phyloP scores from a whole-genome alignment of 2,888 invertebrate genomes.

The Pyralis farinalis region DNA sequence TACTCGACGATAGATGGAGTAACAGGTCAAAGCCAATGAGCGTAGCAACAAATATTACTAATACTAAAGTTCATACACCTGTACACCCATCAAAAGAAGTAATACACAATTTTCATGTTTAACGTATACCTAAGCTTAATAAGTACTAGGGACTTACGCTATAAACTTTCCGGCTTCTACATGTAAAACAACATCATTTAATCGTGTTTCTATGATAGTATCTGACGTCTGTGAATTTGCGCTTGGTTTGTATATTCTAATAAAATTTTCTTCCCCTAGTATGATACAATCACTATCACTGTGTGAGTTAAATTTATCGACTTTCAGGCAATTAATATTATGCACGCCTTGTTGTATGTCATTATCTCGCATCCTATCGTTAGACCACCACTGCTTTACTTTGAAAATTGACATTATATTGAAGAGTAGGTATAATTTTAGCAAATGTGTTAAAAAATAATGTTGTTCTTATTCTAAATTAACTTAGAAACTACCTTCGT shows the following conservation, averaged over 20 bases:
- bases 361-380: conserved; percentile 81
- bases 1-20: too few relatives aligned
- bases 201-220: conserved; percentile 88
- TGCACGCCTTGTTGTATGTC: conserved; percentile 75
- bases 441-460: too few relatives aligned
- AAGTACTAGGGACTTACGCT: too few relatives aligned
- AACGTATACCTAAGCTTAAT: too few relatives aligned
- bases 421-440: too few relatives aligned
- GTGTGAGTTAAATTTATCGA: conserved; percentile 90
- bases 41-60: too few relatives aligned
- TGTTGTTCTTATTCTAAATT: too few relatives aligned
- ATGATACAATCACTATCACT: conserved; percentile 90
- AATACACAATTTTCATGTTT: too few relatives aligned
- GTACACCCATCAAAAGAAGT: too few relatives aligned
- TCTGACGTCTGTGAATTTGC: conserved; percentile 78
- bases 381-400: conserved; percentile 93
- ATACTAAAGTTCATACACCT: too few relatives aligned
- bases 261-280: conserved; percentile 54
- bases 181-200: conserved; percentile 89
- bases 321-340: conserved; percentile 83
- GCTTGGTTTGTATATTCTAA: conserved; percentile 62
- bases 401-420: conserved; percentile 95
- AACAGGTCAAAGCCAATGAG: too few relatives aligned
- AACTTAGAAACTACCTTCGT: too few relatives aligned
- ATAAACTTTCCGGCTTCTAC: conserved; percentile 91